phyloP scores from a whole-genome alignment of 2,113 vertebrate genomes.

The Platichthys flesus region DNA sequence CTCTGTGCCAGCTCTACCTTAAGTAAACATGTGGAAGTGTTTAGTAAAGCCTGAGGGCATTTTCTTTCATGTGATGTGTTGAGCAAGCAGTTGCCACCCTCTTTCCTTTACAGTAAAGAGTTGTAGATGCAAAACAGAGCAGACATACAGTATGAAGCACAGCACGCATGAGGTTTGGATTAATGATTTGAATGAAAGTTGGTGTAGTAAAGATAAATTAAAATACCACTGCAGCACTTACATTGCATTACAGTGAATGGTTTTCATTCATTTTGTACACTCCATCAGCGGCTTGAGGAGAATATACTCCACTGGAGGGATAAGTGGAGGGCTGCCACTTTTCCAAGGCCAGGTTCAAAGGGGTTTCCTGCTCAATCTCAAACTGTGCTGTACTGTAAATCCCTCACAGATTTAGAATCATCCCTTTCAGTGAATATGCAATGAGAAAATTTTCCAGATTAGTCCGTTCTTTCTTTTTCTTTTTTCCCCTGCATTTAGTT shows the following conservation, averaged over 20 bases:
- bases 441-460: constrained; percentile 30
- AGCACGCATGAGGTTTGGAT: background rate
- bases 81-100: background rate
- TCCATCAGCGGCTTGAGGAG: constrained; percentile 10
- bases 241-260: background rate
- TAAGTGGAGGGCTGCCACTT: constrained; percentile 42
- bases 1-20: constrained; percentile 2
- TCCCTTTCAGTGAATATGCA: constrained; percentile 47
- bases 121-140: background rate
- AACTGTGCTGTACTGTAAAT: constrained; percentile 35
- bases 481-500: background rate
- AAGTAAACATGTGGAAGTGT: constrained; percentile 35
- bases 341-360: constrained; percentile 5
- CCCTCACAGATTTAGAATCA: constrained; percentile 31
- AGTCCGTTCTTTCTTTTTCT: background rate
- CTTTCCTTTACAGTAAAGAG: background rate
- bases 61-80: background rate
- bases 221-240: constrained; percentile 9
- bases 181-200: background rate
- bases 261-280: constrained; percentile 17
- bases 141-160: constrained; percentile 12
- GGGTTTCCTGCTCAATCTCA: constrained; percentile 40
- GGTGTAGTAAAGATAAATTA: background rate
- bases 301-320: constrained; percentile 12
- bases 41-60: background rate